phyloP scores from a whole-genome alignment of 2,797 vertebrate genomes.

The Pangasius djambal region DNA sequence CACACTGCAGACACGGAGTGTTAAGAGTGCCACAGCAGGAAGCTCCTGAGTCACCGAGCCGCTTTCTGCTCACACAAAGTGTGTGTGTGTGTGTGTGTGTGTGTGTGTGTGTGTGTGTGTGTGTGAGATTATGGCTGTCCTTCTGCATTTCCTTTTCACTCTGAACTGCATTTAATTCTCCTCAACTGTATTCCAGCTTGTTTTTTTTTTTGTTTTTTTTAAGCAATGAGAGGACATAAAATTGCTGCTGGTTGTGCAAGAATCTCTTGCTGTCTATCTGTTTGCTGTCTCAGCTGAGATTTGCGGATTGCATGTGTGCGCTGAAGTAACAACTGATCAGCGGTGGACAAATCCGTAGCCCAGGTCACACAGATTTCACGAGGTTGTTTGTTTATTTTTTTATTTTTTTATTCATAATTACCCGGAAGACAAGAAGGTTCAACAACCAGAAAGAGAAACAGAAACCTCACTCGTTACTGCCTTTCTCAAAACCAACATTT shows the following conservation, averaged over 20 bases:
- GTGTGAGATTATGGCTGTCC: not conserved
- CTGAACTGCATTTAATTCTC: not conserved
- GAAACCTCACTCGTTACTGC: not conserved
- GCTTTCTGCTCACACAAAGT: conserved; percentile 10
- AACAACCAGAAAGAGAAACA: not conserved
- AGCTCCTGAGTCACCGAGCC: conserved; percentile 32
- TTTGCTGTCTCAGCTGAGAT: not conserved
- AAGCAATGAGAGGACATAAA: conserved; percentile 17
- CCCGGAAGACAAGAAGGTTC: not conserved
- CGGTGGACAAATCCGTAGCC: not conserved
- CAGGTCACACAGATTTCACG: not conserved
- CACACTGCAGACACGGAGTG: conserved; percentile 7
- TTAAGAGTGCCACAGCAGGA: conserved; percentile 43
- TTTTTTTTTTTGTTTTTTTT: not conserved
- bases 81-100: not conserved
- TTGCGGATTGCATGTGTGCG: not conserved
- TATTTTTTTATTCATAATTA: not conserved
- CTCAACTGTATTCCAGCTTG: not conserved
- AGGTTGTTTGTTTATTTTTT: too few species aligned
- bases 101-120: not conserved
- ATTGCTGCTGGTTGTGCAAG: conserved; percentile 77
- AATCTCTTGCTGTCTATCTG: conserved; percentile 41
- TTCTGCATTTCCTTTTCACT: not conserved
- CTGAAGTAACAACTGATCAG: not conserved
- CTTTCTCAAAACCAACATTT: not conserved